phyloP scores from a whole-genome alignment of 2,113 vertebrate genomes.

The human (Homo sapiens) region GRCh38 chr1:243473501-243474000 shows the following conservation, averaged over 20 bases:
- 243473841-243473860: background rate
- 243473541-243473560: slow-evolving; percentile 83
- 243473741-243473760: background rate
- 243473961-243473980: background rate
- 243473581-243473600: slow-evolving; percentile 77
- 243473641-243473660: slow-evolving; percentile 71
- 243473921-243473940: too few species aligned
- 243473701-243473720: slow-evolving; percentile 12
- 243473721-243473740: slow-evolving; percentile 62
- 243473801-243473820: background rate
- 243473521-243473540: slow-evolving; percentile 86
- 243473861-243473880: background rate
- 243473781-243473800: background rate
- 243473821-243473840: background rate
- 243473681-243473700: slow-evolving; percentile 53
- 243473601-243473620: slow-evolving; percentile 70
- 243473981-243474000: background rate
- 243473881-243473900: background rate
- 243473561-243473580: slow-evolving; percentile 81
- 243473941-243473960: background rate
- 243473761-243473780: slow-evolving; percentile 16
- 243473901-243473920: background rate
- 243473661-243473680: slow-evolving; percentile 63
- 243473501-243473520: slow-evolving; percentile 84
- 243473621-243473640: slow-evolving; percentile 65